Conservation (phyloP, 2,113 vertebrate genomes). For the Grus americana region DNA sequence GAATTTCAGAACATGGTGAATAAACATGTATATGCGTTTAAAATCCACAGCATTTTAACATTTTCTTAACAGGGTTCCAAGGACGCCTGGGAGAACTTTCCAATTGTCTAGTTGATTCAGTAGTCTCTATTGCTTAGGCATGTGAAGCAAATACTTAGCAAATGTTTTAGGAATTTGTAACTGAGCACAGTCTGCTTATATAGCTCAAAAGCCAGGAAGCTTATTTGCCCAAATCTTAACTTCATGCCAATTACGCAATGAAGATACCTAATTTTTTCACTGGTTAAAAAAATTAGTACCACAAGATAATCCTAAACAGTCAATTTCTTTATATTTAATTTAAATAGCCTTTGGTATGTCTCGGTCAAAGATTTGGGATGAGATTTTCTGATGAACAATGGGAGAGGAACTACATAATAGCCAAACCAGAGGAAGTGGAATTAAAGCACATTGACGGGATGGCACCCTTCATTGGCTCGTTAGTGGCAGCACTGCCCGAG, state of each 20-base stretch:
- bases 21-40: not conserved
- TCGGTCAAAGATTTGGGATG: not conserved
- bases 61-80: not conserved
- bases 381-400: not conserved
- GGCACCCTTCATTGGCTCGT: not conserved
- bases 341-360: too few relatives aligned
- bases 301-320: not conserved
- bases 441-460: not conserved
- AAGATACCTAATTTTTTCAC: not conserved
- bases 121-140: not conserved
- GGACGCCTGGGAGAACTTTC: not conserved
- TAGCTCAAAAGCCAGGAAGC: not conserved
- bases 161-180: not conserved
- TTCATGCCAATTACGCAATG: not conserved
- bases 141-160: not conserved
- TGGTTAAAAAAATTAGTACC: not conserved
- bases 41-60: not conserved
- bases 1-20: not conserved
- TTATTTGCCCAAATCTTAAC: not conserved
- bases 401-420: not conserved
- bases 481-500: not conserved
- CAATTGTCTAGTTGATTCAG: not conserved
- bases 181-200: not conserved
- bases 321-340: not conserved
- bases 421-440: not conserved